Conservation (phyloP, 1,140 invertebrate species). For the Reticulitermes speratus region DNA sequence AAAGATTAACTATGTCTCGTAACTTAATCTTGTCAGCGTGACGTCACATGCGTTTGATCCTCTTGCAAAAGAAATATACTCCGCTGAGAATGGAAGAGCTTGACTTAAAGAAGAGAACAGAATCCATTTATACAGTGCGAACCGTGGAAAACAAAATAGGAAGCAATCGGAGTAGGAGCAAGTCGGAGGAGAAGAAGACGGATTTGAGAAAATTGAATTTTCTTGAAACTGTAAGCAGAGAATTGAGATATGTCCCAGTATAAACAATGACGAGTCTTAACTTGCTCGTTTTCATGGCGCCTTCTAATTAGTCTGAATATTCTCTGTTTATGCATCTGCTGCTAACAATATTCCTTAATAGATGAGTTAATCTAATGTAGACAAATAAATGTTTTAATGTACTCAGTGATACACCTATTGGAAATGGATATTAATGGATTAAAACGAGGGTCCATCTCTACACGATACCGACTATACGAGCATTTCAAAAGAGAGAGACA, state of each 20-base stretch:
- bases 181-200: background rate
- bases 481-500: background rate
- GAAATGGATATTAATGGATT: no score
- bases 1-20: no score
- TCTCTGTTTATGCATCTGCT: background rate
- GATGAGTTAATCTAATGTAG: background rate
- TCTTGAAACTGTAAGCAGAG: background rate
- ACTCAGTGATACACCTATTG: no score
- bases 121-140: background rate
- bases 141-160: background rate
- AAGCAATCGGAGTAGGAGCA: background rate
- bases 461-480: background rate
- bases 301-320: background rate
- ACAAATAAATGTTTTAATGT: no score
- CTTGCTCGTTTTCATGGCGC: background rate
- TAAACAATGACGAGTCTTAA: background rate
- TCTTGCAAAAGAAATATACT: background rate
- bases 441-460: no score
- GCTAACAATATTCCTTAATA: constrained; percentile 13
- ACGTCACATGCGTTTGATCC: background rate
- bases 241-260: background rate
- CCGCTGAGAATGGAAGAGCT: background rate
- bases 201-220: constrained; percentile 17
- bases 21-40: background rate
- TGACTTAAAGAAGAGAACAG: background rate